A percentile compares a stretch with the other conserved stretches of the same genome.
phyloP scores from a whole-genome alignment of 2,113 vertebrate species.

The Himantopus leucocephalus region DNA sequence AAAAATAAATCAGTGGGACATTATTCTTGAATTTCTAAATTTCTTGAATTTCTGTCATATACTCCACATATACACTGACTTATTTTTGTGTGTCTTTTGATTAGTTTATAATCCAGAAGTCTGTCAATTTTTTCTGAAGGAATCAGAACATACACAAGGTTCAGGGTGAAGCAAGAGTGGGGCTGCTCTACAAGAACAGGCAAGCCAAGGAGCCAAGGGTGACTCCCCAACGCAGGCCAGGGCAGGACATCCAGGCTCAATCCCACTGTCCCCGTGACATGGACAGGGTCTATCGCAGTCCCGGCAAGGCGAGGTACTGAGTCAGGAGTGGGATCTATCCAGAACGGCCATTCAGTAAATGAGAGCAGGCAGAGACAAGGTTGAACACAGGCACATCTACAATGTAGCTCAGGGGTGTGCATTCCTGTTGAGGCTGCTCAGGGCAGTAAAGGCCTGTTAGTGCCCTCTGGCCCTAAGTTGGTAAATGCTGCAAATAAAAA shows the following conservation, averaged over 20 bases:
- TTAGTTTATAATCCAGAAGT: not conserved
- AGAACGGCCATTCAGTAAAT: not conserved
- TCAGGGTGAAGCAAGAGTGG: not conserved
- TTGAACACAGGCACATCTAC: not conserved
- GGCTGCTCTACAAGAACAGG: not conserved
- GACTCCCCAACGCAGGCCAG: no score
- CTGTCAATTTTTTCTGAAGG: not conserved
- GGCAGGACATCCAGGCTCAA: not conserved
- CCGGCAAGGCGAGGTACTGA: fast-evolving
- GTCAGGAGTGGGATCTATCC: not conserved
- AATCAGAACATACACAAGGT: not conserved
- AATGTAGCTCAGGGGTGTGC: no score
- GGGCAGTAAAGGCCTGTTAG: not conserved
- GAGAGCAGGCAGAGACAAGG: not conserved
- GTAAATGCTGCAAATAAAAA: not conserved
- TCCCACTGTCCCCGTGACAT: not conserved
- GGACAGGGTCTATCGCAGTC: not conserved
- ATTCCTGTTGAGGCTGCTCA: not conserved
- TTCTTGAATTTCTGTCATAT: not conserved
- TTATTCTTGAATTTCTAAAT: not conserved
- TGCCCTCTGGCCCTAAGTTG: not conserved
- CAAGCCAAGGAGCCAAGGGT: not conserved
- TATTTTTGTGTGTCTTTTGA: not conserved
- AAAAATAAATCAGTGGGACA: not conserved
- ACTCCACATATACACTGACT: not conserved